Evolutionary conservation across 1,140 invertebrate species (phyloP), one percentile per base, ranked within the genome.

Genomic region (Drosophila santomea): DNA sequence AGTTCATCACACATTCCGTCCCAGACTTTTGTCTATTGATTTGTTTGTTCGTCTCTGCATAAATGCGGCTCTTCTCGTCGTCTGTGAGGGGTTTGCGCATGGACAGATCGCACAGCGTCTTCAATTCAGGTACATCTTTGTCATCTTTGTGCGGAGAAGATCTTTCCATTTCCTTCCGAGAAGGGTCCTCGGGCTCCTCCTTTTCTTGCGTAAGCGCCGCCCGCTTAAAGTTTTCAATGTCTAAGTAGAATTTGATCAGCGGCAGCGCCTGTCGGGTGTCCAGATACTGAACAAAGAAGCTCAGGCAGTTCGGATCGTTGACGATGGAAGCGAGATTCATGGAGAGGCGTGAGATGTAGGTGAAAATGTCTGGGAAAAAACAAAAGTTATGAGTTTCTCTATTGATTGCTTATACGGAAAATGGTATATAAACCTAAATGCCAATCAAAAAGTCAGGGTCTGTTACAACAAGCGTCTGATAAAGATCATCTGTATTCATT

Each of bases 221-320:
- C 10, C 82, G 72, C 54, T 91, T 92, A 28, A 96, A 94, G 82
- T 95, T 95, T 73, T 96, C 95, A 14, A 95, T 94, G 89, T 96
- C 96, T 59, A 96, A 83, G 94, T 95, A 97, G 90, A 96, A 96
- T 86, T 95, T 95, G 2, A 96, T 94, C 8, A 95, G 92, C 2
- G 93, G 74, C 14, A 94, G 82, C 2, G 91, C 93, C 67, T 94
- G 94, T 25, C 93, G 93, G 0, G 94, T 93, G 35, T 96, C 95
- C 93, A 97, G 93, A 90, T 94, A 97, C 71, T 96, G 95, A 35
- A 96, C 94, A 80, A 96, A 96, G 80, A 95, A 96, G 7, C 94
- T 93, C 7, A 96, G 88, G n/a, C 95, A 95, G 86, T 94, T 93
- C 78, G 95, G 95, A 79, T 97, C 96, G 17, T 93, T 90, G 1